These are phyloP conservation scores for Drosophila dives DNA, from an alignment of 2,888 invertebrate genomes.

Conservation along the genomic window DNA sequence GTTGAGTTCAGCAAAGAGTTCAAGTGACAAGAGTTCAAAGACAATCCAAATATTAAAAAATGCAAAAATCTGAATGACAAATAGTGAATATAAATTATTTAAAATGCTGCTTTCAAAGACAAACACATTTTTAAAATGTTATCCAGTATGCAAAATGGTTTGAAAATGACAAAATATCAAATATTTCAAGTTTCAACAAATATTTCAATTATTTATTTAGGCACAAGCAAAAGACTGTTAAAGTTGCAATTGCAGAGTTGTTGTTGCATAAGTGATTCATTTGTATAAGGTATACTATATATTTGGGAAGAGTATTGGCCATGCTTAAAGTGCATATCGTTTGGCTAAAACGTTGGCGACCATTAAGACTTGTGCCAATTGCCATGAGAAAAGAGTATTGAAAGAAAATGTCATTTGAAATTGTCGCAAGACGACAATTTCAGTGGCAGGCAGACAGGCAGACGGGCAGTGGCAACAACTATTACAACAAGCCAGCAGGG, in stretches of 20 bases:
- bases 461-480: constrained; percentile 28
- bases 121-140: not conserved
- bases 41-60: not conserved
- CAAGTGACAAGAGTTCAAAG: not conserved
- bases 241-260: not conserved
- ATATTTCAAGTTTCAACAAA: not conserved
- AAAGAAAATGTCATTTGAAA: constrained; percentile 76
- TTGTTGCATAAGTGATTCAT: not conserved
- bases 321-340: constrained; percentile 24
- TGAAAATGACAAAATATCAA: not conserved
- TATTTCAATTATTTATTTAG: not conserved
- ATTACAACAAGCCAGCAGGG: constrained; percentile 25
- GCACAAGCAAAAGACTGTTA: not conserved
- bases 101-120: not conserved
- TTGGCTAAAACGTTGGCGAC: constrained; percentile 27
- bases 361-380: constrained; percentile 50
- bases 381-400: constrained; percentile 40
- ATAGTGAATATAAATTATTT: not conserved
- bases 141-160: not conserved
- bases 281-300: not conserved
- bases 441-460: constrained; percentile 13
- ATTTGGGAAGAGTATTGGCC: not conserved
- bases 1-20: not conserved
- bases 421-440: constrained; percentile 67
- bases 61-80: not conserved